These are phyloP conservation scores for Bradypus variegatus DNA, from an alignment of 2,797 vertebrate genomes.

Conservation along the genomic window DNA sequence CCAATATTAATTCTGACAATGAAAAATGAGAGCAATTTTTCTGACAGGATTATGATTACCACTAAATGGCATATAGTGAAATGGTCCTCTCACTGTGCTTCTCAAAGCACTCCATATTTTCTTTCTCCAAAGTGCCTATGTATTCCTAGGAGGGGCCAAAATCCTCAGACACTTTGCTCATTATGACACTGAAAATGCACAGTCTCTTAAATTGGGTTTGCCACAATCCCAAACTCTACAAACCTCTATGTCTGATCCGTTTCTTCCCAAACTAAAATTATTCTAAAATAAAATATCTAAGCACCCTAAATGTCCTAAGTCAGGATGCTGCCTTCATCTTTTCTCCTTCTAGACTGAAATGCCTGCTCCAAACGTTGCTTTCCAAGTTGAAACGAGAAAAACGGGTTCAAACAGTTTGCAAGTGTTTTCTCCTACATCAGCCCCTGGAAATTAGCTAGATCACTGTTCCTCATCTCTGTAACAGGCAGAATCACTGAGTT, in stretches of 20 bases:
- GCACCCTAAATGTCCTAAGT: background rate
- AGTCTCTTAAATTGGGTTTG: background rate
- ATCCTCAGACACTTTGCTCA: background rate
- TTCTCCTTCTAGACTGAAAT: background rate
- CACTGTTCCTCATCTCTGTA: background rate
- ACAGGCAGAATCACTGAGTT: background rate
- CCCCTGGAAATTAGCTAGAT: background rate
- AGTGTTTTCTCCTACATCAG: background rate
- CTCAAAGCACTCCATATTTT: background rate
- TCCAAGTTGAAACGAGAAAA: background rate
- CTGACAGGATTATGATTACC: background rate
- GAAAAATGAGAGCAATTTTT: constrained; percentile 37
- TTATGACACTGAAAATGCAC: background rate
- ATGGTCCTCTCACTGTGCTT: background rate
- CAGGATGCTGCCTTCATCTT: background rate
- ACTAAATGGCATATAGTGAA: background rate
- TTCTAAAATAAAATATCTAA: background rate
- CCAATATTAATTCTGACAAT: constrained; percentile 18
- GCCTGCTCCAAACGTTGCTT: background rate
- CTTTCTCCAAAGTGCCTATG: background rate
- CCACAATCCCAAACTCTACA: background rate
- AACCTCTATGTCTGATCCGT: background rate
- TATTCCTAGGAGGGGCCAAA: background rate
- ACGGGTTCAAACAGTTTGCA: background rate
- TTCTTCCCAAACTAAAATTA: background rate